Conservation (phyloP, 1,140 invertebrate species). For the Drosophila ercepeae region DNA sequence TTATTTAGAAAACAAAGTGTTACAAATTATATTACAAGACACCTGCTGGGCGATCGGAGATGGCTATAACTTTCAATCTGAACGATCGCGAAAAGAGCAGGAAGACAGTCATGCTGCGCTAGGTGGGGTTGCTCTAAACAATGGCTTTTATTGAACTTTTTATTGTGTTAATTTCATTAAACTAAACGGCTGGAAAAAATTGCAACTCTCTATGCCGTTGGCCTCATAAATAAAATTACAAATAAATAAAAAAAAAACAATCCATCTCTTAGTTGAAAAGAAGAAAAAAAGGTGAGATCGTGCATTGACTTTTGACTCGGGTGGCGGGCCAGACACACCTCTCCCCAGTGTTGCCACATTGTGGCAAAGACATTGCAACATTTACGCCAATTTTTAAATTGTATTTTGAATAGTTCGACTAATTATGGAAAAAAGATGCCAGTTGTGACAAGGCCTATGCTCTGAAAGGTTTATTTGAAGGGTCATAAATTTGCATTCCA, state of each 20-base stretch:
- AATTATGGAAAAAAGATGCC: too few species aligned
- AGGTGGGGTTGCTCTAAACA: slow-evolving; percentile 19
- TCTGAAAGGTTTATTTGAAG: slow-evolving; percentile 35
- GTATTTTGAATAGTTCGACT: too few species aligned
- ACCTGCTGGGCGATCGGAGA: slow-evolving; percentile 33
- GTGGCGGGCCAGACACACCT: slow-evolving; percentile 29
- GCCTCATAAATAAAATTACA: slow-evolving; percentile 44
- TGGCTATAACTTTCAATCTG: slow-evolving; percentile 12
- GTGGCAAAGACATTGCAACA: too few species aligned
- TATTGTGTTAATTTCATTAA: slow-evolving; percentile 47
- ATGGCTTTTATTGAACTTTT: slow-evolving; percentile 46
- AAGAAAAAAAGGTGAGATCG: slow-evolving; percentile 15
- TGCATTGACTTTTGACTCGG: slow-evolving; percentile 59
- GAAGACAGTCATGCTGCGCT: slow-evolving; percentile 6
- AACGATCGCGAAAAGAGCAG: slow-evolving; percentile 15
- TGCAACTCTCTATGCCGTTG: slow-evolving; percentile 8
- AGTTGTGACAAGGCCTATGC: too few species aligned
- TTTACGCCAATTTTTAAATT: too few species aligned
- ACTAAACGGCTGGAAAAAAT: slow-evolving; percentile 23
- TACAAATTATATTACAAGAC: slow-evolving; percentile 32
- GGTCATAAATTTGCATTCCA: slow-evolving; percentile 4
- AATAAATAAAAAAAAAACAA: slow-evolving; percentile 20
- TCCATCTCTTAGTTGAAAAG: not conserved
- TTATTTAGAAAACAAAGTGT: slow-evolving; percentile 26
- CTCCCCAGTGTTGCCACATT: slow-evolving; percentile 2